These are phyloP conservation scores for Setipinna tenuifilis DNA, from an alignment of 2,797 vertebrate species.

Conservation along the genomic window DNA sequence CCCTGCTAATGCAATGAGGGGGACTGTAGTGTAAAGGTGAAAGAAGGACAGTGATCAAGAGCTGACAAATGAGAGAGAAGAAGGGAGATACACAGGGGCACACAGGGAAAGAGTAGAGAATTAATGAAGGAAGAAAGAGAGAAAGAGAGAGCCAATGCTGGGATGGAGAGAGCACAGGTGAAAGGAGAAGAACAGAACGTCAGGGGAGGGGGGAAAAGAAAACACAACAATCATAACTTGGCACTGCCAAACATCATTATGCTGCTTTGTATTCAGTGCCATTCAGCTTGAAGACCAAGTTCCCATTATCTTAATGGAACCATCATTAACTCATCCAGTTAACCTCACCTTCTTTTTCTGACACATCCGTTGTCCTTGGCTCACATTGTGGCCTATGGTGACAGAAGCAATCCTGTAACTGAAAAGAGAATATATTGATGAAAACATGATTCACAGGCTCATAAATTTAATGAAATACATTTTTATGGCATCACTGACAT, in stretches of 20 bases:
- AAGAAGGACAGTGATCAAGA: conserved; percentile 14
- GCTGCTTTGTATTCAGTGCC: conserved; percentile 12
- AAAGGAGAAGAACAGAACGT: neutral
- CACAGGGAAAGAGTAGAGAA: neutral
- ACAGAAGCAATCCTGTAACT: conserved; percentile 64
- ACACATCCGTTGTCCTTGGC: conserved; percentile 39
- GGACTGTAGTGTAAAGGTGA: conserved; percentile 27
- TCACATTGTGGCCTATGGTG: conserved; percentile 41
- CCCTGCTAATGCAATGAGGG: conserved; percentile 17
- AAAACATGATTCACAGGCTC: neutral
- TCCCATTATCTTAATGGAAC: neutral
- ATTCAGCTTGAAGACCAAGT: neutral
- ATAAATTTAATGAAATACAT: neutral
- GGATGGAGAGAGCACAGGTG: neutral
- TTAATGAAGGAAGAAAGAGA: neutral
- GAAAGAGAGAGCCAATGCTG: neutral
- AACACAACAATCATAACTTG: conserved; percentile 18
- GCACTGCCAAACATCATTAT: neutral
- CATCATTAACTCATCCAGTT: neutral
- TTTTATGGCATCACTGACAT: neutral
- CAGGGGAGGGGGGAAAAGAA: neutral
- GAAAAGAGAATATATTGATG: conserved; percentile 23
- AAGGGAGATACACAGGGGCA: neutral
- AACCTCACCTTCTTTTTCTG: conserved; percentile 14
- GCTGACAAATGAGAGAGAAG: neutral